Evolutionary conservation across 2,888 invertebrate species (phyloP).

Genomic region (Gymnosoma rotundatum): DNA sequence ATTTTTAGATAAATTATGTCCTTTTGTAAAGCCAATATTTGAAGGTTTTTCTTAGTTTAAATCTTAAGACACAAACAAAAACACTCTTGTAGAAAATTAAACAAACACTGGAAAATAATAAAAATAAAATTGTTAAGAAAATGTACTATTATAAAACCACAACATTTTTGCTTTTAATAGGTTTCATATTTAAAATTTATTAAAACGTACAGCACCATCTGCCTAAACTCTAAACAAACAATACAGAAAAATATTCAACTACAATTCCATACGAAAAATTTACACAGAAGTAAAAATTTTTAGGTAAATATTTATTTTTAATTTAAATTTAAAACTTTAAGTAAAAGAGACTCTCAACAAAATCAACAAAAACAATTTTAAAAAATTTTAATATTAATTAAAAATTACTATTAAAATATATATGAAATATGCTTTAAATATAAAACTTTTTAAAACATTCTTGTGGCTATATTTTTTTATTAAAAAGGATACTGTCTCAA

Average conservation of each 20-base stretch:
- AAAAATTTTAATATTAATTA: too few relatives aligned
- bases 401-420: too few relatives aligned
- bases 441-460: too few relatives aligned
- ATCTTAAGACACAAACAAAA: background rate
- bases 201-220: slow-evolving; percentile 43
- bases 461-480: too few relatives aligned
- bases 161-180: slow-evolving; percentile 15
- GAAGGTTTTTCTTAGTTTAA: slow-evolving; percentile 33
- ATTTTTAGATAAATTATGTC: slow-evolving; percentile 61
- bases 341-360: background rate
- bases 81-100: background rate
- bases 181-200: slow-evolving; percentile 35
- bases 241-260: slow-evolving; percentile 4
- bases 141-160: slow-evolving; percentile 63
- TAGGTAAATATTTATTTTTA: slow-evolving; percentile 66
- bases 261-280: slow-evolving; percentile 11
- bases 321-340: slow-evolving; percentile 40
- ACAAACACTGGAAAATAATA: slow-evolving; percentile 2
- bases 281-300: slow-evolving; percentile 35
- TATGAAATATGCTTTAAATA: too few relatives aligned
- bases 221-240: slow-evolving; percentile 54
- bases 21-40: slow-evolving; percentile 48
- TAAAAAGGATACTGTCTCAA: too few relatives aligned
- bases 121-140: slow-evolving; percentile 44
- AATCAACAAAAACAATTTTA: background rate